Conservation (phyloP, 2,797 vertebrate species). For the Typhlichthys eigenmanni region DNA sequence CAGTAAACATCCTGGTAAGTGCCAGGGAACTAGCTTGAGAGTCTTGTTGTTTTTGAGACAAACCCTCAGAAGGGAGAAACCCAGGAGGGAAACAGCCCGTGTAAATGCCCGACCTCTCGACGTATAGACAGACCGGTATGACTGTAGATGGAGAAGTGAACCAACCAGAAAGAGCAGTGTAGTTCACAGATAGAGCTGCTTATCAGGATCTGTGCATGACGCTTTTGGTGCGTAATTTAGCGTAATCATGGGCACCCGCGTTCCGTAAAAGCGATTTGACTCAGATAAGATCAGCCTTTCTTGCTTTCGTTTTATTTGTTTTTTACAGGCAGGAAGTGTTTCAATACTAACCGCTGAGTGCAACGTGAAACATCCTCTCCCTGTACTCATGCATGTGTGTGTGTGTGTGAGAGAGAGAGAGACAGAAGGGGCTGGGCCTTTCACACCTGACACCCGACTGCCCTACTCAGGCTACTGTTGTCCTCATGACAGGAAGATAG, state of each 20-base stretch:
- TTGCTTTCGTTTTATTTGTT: background rate
- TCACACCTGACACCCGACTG: slow-evolving; percentile 42
- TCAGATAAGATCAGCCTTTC: slow-evolving; percentile 41
- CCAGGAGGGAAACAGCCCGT: too few species aligned
- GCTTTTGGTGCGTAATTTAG: slow-evolving; percentile 24
- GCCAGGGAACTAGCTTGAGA: background rate
- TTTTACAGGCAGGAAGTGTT: slow-evolving; percentile 57
- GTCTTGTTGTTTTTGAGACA: background rate
- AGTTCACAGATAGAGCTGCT: background rate
- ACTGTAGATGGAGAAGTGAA: background rate
- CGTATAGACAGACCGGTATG: background rate
- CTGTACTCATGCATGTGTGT: slow-evolving; percentile 19
- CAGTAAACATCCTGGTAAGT: background rate
- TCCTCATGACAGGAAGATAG: slow-evolving; percentile 17
- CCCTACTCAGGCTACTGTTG: slow-evolving; percentile 47
- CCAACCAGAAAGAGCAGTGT: background rate
- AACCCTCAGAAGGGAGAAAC: too few species aligned
- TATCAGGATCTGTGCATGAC: slow-evolving; percentile 4
- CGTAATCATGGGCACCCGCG: slow-evolving; percentile 28
- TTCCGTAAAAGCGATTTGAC: slow-evolving; percentile 24
- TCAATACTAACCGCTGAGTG: slow-evolving; percentile 56
- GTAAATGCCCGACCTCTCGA: too few species aligned
- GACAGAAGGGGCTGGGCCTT: background rate
- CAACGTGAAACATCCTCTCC: slow-evolving; percentile 57
- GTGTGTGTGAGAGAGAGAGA: slow-evolving; percentile 18